Evolutionary conservation across 1,140 invertebrate species (phyloP).

Genomic region (Sesamia nonagrioides): DNA sequence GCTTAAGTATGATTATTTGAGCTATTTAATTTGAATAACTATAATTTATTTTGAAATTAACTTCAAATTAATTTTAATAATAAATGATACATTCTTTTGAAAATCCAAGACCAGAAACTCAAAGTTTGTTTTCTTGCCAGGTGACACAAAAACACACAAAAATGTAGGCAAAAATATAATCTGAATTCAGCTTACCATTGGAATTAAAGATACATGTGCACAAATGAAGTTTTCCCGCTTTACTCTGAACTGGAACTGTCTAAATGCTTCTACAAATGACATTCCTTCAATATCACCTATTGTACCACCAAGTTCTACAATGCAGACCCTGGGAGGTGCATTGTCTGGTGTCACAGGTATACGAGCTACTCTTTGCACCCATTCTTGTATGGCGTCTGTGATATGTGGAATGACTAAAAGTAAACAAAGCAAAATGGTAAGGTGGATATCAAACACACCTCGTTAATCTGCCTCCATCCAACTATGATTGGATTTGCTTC

Average conservation of each 20-base stretch:
- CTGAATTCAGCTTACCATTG: constrained; percentile 89
- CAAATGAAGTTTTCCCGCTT: constrained; percentile 97
- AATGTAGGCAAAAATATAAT: constrained; percentile 8
- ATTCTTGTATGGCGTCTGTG: constrained; percentile 99
- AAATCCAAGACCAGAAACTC: neutral
- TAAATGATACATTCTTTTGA: neutral
- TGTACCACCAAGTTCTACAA: constrained; percentile 98
- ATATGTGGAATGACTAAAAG: constrained; percentile 98
- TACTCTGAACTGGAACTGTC: constrained; percentile 98
- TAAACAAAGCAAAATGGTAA: neutral
- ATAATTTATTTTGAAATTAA: too few species aligned
- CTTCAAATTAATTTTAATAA: too few species aligned
- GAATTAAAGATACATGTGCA: constrained; percentile 98
- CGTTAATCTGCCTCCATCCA: neutral
- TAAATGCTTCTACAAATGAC: constrained; percentile 99
- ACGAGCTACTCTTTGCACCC: constrained; percentile 97
- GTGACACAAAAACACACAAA: neutral
- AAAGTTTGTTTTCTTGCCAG: constrained; percentile 1
- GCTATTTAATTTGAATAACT: too few species aligned
- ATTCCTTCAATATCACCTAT: constrained; percentile 99
- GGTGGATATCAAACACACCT: too few species aligned
- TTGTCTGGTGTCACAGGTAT: constrained; percentile 94
- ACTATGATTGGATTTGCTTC: too few species aligned
- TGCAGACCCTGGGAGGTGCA: constrained; percentile 94
- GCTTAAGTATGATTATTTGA: too few species aligned